A percentile compares a stretch with the other conserved stretches of the same genome.
These are phyloP conservation scores for Dryoscopus gambensis DNA, from an alignment of 2,113 vertebrate species.

Conservation along the genomic window DNA sequence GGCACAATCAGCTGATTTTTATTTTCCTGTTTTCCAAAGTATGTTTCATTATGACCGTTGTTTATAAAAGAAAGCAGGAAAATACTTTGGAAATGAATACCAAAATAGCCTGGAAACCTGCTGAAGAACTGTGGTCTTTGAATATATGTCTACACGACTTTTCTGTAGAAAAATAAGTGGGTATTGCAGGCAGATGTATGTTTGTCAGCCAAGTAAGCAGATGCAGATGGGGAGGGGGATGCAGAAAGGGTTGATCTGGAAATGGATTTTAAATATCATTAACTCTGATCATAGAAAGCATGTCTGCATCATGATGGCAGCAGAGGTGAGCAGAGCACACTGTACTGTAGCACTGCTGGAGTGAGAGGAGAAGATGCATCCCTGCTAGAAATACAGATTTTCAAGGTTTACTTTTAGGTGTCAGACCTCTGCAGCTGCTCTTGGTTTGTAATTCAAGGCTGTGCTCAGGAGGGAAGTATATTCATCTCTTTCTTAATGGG, in stretches of 20 bases:
- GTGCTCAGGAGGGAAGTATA: background rate
- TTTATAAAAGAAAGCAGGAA: slow-evolving; percentile 5
- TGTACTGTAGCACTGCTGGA: background rate
- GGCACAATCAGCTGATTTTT: background rate
- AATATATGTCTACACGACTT: background rate
- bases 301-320: background rate
- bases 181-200: background rate
- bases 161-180: background rate
- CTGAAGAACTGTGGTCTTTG: slow-evolving; percentile 4
- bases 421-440: background rate
- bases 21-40: background rate
- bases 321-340: background rate
- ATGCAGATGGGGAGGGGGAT: background rate
- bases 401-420: background rate
- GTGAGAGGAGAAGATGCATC: background rate
- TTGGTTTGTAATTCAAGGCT: slow-evolving; percentile 14
- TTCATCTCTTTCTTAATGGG: slow-evolving; percentile 26
- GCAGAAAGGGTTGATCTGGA: background rate
- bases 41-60: background rate
- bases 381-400: slow-evolving; percentile 18
- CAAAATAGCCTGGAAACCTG: slow-evolving; percentile 23
- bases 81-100: background rate
- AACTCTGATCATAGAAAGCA: background rate
- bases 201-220: background rate
- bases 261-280: slow-evolving; percentile 14